Evolutionary conservation across 2,888 invertebrate species (phyloP).

Genomic region (Allophyes oxyacanthae): DNA sequence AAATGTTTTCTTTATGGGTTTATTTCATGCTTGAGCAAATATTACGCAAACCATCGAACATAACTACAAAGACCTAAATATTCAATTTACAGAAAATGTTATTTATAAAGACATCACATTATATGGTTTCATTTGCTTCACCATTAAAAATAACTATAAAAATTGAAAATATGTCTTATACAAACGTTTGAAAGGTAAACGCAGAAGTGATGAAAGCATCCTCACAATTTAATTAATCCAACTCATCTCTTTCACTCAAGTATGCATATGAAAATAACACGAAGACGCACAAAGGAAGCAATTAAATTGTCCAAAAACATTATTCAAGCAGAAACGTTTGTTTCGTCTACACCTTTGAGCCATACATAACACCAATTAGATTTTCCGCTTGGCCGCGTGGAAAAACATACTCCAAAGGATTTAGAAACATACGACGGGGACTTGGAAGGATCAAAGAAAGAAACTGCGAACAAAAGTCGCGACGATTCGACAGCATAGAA

Average conservation of each 20-base stretch:
- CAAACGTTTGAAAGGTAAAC: constrained; percentile 42
- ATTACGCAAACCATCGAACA: too few species aligned
- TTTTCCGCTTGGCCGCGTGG: constrained; percentile 74
- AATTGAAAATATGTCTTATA: constrained; percentile 22
- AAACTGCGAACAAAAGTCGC: constrained; percentile 46
- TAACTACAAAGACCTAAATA: too few species aligned
- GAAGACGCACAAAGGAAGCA: constrained; percentile 65
- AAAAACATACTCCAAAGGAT: constrained; percentile 72
- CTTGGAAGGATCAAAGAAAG: constrained; percentile 58
- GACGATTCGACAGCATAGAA: constrained; percentile 43
- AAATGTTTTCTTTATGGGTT: background rate
- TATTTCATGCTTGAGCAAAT: too few species aligned
- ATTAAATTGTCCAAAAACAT: constrained; percentile 69
- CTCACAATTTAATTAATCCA: constrained; percentile 49
- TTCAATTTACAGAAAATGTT: too few species aligned
- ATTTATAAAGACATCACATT: too few species aligned
- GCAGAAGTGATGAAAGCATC: constrained; percentile 27
- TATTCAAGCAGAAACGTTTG: constrained; percentile 61
- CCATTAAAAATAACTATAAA: background rate
- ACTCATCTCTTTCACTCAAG: constrained; percentile 49
- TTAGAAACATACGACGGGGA: constrained; percentile 55
- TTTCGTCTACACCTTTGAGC: constrained; percentile 66
- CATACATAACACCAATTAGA: constrained; percentile 72
- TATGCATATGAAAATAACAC: constrained; percentile 56
- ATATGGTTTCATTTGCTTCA: background rate